Conservation (phyloP, 1,140 invertebrate genomes). For the Ips typographus region DNA sequence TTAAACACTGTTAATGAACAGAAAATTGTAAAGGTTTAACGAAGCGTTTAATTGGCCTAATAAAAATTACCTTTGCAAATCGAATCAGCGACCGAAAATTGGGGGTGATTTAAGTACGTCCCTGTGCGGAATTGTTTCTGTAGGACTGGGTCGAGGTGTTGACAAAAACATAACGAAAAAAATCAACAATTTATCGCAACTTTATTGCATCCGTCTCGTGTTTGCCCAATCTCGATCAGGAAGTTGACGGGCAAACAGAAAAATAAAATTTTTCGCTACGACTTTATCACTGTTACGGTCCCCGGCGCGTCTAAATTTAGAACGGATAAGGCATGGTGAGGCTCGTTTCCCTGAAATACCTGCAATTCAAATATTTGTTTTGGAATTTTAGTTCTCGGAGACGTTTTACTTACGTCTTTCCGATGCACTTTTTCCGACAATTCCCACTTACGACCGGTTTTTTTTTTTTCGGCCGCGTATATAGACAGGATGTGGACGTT, state of each 20-base stretch:
- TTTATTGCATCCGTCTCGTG: constrained; percentile 29
- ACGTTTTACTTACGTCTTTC: constrained; percentile 8
- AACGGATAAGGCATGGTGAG: constrained; percentile 34
- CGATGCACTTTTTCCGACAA: constrained; percentile 13
- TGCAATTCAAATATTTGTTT: constrained; percentile 33
- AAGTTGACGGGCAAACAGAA: constrained; percentile 30
- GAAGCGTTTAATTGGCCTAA: too few species aligned
- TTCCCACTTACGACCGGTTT: neutral
- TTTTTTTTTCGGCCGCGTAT: too few species aligned
- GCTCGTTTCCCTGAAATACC: constrained; percentile 31
- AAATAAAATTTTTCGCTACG: constrained; percentile 31
- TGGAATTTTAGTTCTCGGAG: constrained; percentile 24
- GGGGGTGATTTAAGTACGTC: too few species aligned
- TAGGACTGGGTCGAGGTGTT: too few species aligned
- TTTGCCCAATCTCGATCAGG: constrained; percentile 26
- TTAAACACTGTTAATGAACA: too few species aligned
- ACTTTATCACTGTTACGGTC: constrained; percentile 27
- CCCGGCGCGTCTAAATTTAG: constrained; percentile 23
- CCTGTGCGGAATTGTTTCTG: too few species aligned
- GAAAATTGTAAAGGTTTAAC: too few species aligned
- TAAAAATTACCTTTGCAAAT: too few species aligned
- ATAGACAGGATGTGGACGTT: too few species aligned
- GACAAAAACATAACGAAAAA: too few species aligned
- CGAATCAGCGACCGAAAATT: too few species aligned
- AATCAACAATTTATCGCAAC: constrained; percentile 7